Conservation (phyloP, 2,888 invertebrate species). For the Cylloceria caligata region DNA sequence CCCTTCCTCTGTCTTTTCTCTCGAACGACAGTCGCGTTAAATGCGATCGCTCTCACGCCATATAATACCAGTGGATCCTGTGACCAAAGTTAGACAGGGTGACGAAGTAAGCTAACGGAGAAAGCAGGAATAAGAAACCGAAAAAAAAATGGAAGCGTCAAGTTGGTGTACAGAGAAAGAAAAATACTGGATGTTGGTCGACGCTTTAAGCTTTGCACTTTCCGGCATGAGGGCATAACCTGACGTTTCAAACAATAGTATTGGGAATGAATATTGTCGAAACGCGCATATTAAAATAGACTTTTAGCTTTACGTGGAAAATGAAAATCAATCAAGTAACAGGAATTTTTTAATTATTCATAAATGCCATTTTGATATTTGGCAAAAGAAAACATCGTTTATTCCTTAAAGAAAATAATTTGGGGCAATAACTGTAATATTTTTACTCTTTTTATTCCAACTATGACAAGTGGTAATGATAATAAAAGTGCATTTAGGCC, state of each 20-base stretch:
- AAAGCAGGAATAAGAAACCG: constrained; percentile 8
- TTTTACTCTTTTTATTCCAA: no score
- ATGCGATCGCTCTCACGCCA: constrained; percentile 36
- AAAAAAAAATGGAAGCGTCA: constrained; percentile 22
- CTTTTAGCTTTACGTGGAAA: no score
- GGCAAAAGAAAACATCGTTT: no score
- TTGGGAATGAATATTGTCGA: not conserved
- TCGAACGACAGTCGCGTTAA: constrained; percentile 17
- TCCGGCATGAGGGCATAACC: constrained; percentile 1
- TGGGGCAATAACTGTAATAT: no score
- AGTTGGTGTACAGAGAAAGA: constrained; percentile 11
- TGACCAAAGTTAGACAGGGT: constrained; percentile 43
- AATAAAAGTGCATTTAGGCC: no score
- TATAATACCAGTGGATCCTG: constrained; percentile 23
- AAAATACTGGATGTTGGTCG: constrained; percentile 4
- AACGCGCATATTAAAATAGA: not conserved
- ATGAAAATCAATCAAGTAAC: no score
- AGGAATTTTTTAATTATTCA: no score
- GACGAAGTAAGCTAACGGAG: constrained; percentile 49
- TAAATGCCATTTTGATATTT: no score
- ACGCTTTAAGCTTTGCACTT: not conserved
- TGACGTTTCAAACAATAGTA: not conserved
- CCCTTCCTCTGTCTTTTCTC: constrained; percentile 7
- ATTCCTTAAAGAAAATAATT: no score
- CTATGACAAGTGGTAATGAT: no score